Evolutionary conservation across 2,113 vertebrate genomes (phyloP).

Genomic region (Nansenia antarctica): DNA sequence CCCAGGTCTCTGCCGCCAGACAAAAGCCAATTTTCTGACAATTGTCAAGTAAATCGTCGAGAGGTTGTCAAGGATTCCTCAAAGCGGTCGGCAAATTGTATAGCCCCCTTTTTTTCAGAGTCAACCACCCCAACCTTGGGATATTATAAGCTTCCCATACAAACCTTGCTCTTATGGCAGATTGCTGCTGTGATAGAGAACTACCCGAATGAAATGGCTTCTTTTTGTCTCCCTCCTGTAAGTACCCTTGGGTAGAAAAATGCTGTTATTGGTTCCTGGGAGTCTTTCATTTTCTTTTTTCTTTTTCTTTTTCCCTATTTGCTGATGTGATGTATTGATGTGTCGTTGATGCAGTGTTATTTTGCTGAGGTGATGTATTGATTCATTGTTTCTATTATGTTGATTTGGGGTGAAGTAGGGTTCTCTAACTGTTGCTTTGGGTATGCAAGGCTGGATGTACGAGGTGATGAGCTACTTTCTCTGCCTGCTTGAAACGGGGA

Average conservation of each 20-base stretch:
- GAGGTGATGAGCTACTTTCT: constrained; percentile 27
- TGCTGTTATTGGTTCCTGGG: not conserved
- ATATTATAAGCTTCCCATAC: constrained; percentile 51
- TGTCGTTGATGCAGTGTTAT: too few species aligned
- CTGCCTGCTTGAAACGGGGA: constrained; percentile 14
- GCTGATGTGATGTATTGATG: not conserved
- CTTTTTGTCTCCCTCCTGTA: not conserved
- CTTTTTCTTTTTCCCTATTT: not conserved
- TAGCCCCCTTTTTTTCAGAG: constrained; percentile 32
- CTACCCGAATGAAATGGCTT: constrained; percentile 15
- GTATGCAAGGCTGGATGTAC: constrained; percentile 14
- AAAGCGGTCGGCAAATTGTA: constrained; percentile 57
- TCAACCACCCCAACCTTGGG: constrained; percentile 51
- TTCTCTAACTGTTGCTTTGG: constrained; percentile 14
- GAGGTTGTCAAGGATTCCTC: constrained; percentile 64
- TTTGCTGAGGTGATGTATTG: not conserved
- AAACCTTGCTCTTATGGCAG: constrained; percentile 11
- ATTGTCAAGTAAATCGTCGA: constrained; percentile 56
- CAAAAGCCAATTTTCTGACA: constrained; percentile 68
- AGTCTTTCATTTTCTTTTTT: not conserved
- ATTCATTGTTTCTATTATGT: constrained; percentile 6
- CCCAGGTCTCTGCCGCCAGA: constrained; percentile 61
- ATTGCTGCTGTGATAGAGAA: constrained; percentile 18
- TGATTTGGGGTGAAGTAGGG: not conserved
- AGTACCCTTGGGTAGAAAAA: constrained; percentile 22